Evolutionary conservation across 2,797 vertebrate species (phyloP), one percentile per base, ranked within the genome.

Genomic region (Mormyrops boulengeri): DNA sequence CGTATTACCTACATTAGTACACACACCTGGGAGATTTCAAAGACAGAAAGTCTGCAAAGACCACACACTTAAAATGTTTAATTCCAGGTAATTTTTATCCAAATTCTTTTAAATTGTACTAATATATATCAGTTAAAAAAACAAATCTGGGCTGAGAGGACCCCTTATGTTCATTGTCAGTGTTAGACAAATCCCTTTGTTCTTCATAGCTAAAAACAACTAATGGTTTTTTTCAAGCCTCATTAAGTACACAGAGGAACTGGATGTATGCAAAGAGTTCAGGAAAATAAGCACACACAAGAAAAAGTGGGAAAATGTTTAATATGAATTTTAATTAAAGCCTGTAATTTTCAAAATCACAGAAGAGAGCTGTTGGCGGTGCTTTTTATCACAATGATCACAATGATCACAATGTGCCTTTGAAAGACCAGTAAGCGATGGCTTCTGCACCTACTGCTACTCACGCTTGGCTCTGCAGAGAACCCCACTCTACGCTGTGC

Each of bases 141-240:
- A 85, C 84, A 14, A 85, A 52, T 85, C 26, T 88, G 47, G 38
- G 44, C 44, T 38, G 17, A 44, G 38, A 80, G 14, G 34, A 44
- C 17, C 73, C 17, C 52, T 82, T 50, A n/a, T 41, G 55, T 49
- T 38, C 17, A 60, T 52, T 84, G 55, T 87, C 52, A 85, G 77
- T 44, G 14, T 57, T 52, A 55, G 53, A 87, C 30, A 41, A 87
- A 52, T 82, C 69, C 19, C 52, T 55, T 19, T 89, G 73, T 89
- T 89, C 34, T 41, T 57, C 62, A 34, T 85, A 47, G 47, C 73
- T 88, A 62, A 88, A 84, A 66, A 88, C 49, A 53, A 47, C 62
- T 90, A 89, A 73, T 85, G 55, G 8, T 82, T 89, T 77, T 85
- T 85, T 62, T 89, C 90, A 86, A 77, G 90, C 57, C 90, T 90